Conservation (phyloP, 2,888 invertebrate genomes). For the Halocaridina rubra region DNA sequence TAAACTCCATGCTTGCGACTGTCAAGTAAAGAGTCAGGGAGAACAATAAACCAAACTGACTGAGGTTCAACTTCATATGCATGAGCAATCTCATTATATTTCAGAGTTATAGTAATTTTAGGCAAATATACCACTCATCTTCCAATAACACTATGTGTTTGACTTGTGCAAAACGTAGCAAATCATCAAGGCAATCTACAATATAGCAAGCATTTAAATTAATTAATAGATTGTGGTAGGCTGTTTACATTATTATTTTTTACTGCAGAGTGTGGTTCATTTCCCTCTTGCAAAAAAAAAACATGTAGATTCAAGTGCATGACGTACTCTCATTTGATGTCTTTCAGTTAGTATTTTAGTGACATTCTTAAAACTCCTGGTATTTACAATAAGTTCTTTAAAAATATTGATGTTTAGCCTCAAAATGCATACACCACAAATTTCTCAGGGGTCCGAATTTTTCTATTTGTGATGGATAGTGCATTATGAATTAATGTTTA, state of each 20-base stretch:
- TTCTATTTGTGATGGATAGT: not conserved
- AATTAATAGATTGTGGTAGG: not conserved
- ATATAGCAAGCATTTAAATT: not conserved
- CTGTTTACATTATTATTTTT: not conserved
- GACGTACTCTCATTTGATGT: not conserved
- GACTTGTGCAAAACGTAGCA: not conserved
- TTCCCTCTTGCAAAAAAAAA: not conserved
- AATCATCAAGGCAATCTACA: not conserved
- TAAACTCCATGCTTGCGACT: too few relatives aligned
- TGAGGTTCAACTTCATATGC: not conserved
- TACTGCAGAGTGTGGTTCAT: not conserved
- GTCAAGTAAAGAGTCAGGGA: not conserved
- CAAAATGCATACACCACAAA: not conserved
- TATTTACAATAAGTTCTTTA: not conserved
- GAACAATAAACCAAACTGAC: not conserved
- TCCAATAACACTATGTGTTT: not conserved
- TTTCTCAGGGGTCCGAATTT: not conserved
- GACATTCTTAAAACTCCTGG: not conserved
- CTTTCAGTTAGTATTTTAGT: not conserved
- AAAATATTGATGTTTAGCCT: not conserved
- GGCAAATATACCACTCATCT: not conserved
- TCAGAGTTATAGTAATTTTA: not conserved
- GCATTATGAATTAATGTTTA: not conserved
- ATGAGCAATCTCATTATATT: not conserved
- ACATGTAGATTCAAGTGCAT: not conserved